These are phyloP conservation scores for Zootermopsis nevadensis DNA, from an alignment of 2,888 invertebrate genomes.

Conservation along the genomic window DNA sequence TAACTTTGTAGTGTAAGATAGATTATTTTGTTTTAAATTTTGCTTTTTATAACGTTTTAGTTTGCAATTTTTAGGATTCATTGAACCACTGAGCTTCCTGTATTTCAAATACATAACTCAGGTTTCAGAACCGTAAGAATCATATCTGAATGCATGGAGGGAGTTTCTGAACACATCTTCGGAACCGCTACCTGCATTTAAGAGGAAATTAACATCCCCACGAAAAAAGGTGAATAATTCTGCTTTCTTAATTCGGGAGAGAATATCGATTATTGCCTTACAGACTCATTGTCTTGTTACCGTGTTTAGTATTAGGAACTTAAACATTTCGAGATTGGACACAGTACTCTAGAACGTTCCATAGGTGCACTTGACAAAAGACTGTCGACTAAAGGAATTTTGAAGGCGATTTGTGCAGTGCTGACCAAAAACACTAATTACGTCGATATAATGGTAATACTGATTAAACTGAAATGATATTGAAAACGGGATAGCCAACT, in stretches of 20 bases:
- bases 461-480: background rate
- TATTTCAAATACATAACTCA: background rate
- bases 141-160: background rate
- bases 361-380: too few species aligned
- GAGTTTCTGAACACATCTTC: constrained; percentile 3
- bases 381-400: too few species aligned
- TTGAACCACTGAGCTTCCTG: background rate
- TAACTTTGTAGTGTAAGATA: background rate
- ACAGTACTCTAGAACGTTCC: too few species aligned
- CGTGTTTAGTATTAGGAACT: too few species aligned
- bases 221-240: background rate
- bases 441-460: too few species aligned
- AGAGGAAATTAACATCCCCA: background rate
- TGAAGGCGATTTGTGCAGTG: too few species aligned
- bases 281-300: too few species aligned
- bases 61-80: background rate
- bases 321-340: too few species aligned
- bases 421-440: too few species aligned
- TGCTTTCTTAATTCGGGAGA: too few species aligned
- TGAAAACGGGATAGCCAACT: background rate
- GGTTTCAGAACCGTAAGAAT: constrained; percentile 9
- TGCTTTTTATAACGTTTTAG: background rate
- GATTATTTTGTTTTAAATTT: background rate
- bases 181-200: background rate
- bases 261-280: too few species aligned